These are phyloP conservation scores for Tryphoninae sp. DNA, from an alignment of 2,888 invertebrate species.

Conservation along the genomic window DNA sequence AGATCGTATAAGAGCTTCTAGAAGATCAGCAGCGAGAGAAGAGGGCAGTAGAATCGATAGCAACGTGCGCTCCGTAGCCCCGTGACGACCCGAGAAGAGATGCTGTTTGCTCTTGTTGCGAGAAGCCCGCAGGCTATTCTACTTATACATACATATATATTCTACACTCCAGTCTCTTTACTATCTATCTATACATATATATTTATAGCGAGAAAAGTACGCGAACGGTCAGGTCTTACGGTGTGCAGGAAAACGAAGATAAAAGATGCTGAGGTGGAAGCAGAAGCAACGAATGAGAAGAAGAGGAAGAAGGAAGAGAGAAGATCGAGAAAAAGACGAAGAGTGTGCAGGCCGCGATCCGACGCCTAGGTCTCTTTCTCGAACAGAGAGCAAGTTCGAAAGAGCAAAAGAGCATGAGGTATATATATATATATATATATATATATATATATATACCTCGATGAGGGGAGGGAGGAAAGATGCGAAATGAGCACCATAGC, in stretches of 20 bases:
- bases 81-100: conserved; percentile 77
- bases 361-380: conserved; percentile 59
- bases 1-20: conserved; percentile 62
- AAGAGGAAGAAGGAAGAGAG: conserved; percentile 31
- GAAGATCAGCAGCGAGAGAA: conserved; percentile 64
- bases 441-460: conserved; percentile 11
- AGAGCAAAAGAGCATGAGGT: conserved; percentile 44
- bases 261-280: conserved; percentile 59
- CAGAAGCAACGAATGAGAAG: conserved; percentile 60
- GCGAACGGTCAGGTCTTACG: conserved; percentile 56
- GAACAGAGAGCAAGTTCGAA: conserved; percentile 58
- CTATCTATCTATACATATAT: conserved; percentile 17
- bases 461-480: conserved; percentile 53
- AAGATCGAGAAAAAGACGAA: conserved; percentile 54
- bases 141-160: conserved; percentile 46
- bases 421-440: conserved; percentile 12
- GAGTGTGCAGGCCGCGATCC: conserved; percentile 48
- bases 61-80: conserved; percentile 76
- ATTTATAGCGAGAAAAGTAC: conserved; percentile 27
- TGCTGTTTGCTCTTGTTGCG: conserved; percentile 78
- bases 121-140: conserved; percentile 66
- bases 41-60: conserved; percentile 71
- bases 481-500: conserved; percentile 60
- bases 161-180: conserved; percentile 6
- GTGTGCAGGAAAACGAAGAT: conserved; percentile 56